Conservation (phyloP, 2,113 vertebrate genomes). For the Sapayoa aenigma region DNA sequence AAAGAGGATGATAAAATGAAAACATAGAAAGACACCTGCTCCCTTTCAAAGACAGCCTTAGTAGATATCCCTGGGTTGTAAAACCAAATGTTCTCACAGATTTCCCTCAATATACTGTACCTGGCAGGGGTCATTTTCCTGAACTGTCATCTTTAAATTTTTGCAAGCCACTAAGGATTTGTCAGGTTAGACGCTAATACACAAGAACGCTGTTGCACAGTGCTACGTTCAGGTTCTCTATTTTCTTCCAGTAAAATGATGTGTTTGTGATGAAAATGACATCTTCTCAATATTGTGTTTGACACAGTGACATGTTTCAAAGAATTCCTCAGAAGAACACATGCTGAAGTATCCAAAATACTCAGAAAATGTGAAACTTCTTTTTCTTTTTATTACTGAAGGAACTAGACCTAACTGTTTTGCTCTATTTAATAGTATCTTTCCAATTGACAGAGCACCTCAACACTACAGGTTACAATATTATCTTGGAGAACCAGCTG, state of each 20-base stretch:
- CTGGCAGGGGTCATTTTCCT: neutral
- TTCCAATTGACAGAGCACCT: neutral
- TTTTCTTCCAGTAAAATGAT: neutral
- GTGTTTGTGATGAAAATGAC: neutral
- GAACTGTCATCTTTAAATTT: neutral
- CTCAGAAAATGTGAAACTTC: neutral
- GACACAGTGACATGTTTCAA: neutral
- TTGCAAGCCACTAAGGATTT: neutral
- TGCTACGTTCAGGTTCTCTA: neutral
- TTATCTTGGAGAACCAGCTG: conserved; percentile 12
- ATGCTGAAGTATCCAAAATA: neutral
- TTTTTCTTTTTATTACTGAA: neutral
- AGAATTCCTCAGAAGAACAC: neutral
- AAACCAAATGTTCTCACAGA: neutral
- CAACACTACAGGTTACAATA: neutral
- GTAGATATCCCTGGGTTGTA: neutral
- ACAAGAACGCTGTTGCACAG: neutral
- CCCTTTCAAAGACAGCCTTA: neutral
- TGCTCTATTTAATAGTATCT: neutral
- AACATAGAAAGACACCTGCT: neutral
- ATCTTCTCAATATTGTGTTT: neutral
- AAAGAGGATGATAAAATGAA: neutral
- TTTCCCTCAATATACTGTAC: neutral
- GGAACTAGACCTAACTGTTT: neutral
- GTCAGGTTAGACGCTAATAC: neutral